These are phyloP conservation scores for Danio choprae DNA, from an alignment of 2,797 vertebrate genomes.

Conservation along the genomic window DNA sequence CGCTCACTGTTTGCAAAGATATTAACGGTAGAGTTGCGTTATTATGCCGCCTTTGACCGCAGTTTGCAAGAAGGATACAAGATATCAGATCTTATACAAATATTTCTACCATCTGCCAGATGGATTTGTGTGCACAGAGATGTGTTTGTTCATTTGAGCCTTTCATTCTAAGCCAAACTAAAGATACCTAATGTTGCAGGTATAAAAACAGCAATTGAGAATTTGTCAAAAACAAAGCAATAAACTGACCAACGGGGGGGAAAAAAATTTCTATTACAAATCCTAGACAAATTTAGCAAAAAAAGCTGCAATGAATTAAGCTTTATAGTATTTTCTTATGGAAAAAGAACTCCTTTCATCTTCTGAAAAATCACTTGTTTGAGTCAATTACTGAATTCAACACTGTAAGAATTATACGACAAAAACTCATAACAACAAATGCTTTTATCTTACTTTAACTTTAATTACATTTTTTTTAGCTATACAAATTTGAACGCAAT, in stretches of 20 bases:
- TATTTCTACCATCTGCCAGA: neutral
- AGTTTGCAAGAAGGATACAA: conserved; percentile 24
- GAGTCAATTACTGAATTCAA: neutral
- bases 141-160: neutral
- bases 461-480: too few relatives aligned
- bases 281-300: too few relatives aligned
- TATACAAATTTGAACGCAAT: too few relatives aligned
- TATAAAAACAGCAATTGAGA: conserved; percentile 1
- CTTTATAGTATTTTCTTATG: too few relatives aligned
- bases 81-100: conserved; percentile 22
- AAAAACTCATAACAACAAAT: too few relatives aligned
- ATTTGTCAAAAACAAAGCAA: neutral
- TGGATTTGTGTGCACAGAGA: neutral
- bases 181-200: neutral
- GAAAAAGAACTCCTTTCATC: too few relatives aligned
- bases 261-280: too few relatives aligned
- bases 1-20: conserved; percentile 41
- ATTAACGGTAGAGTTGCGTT: conserved; percentile 26
- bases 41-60: conserved; percentile 25
- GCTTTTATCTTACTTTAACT: too few relatives aligned
- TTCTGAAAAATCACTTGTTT: neutral
- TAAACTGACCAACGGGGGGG: neutral
- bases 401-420: neutral
- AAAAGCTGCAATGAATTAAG: too few relatives aligned
- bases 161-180: neutral